phyloP scores from a whole-genome alignment of 2,888 invertebrate species.

The Tetramorium bicarinatum region DNA sequence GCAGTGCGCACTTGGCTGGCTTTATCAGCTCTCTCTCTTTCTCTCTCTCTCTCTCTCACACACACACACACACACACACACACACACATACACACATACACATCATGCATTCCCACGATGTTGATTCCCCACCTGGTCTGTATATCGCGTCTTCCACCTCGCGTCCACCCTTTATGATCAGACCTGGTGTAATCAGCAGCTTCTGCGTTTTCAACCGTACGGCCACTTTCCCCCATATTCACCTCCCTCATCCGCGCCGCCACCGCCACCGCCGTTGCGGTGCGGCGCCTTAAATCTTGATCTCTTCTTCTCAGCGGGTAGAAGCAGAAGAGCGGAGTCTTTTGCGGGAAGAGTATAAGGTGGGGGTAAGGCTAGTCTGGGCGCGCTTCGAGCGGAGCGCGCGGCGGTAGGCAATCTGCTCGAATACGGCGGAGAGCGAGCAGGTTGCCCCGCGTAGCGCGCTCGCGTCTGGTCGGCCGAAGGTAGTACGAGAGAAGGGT shows the following conservation, averaged over 20 bases:
- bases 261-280: conserved; percentile 44
- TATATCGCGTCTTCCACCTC: conserved; percentile 3
- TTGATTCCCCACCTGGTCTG: conserved; percentile 35
- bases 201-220: conserved; percentile 59
- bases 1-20: conserved; percentile 81
- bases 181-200: conserved; percentile 5
- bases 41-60: conserved; percentile 29
- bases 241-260: conserved; percentile 8
- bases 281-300: conserved; percentile 84
- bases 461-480: neutral
- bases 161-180: conserved; percentile 44
- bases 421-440: conserved; percentile 86
- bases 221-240: conserved; percentile 13
- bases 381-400: conserved; percentile 83
- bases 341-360: conserved; percentile 52
- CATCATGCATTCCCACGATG: conserved; percentile 28
- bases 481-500: neutral
- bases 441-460: conserved; percentile 76
- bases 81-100: no score
- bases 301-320: conserved; percentile 79
- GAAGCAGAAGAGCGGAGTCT: conserved; percentile 50
- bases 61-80: no score
- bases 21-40: conserved; percentile 67
- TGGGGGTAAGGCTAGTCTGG: conserved; percentile 85
- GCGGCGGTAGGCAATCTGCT: conserved; percentile 86